A percentile compares a stretch with the other conserved stretches of the same genome.
Conservation (phyloP, 2,113 vertebrate genomes). For the Charina bottae region DNA sequence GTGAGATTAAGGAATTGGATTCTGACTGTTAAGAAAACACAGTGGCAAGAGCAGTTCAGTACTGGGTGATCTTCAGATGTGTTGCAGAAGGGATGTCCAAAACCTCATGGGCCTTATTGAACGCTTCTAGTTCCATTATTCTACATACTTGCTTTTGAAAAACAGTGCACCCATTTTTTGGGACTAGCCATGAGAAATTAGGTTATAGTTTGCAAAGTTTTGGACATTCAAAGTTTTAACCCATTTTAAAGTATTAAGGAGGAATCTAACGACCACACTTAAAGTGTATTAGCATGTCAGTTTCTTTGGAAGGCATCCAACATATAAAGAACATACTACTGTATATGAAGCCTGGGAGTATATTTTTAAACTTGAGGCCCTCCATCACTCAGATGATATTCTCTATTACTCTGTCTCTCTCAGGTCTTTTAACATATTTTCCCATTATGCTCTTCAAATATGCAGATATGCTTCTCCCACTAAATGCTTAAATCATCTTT, state of each 20-base stretch:
- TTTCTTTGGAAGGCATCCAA: background rate
- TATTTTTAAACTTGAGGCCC: background rate
- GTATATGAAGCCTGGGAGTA: conserved; percentile 28
- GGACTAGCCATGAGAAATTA: background rate
- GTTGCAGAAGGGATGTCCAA: no score
- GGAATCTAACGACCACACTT: background rate
- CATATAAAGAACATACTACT: conserved; percentile 34
- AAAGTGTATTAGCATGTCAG: conserved; percentile 23
- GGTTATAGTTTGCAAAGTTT: conserved; percentile 8
- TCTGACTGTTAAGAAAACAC: no score
- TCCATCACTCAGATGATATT: conserved; percentile 9
- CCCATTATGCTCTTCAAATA: conserved; percentile 48
- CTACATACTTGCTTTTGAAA: background rate
- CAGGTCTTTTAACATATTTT: conserved; percentile 58
- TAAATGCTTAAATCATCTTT: conserved; percentile 67
- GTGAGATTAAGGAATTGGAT: no score
- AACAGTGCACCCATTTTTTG: background rate
- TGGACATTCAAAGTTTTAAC: background rate
- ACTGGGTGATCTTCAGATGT: no score
- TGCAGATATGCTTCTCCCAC: conserved; percentile 58
- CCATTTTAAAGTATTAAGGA: background rate
- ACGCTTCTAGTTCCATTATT: no score
- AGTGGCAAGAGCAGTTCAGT: no score
- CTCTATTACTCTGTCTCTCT: accelerated
- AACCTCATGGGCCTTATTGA: no score